These are phyloP conservation scores for Hestina assimilis DNA, from an alignment of 1,140 invertebrate genomes.

Conservation along the genomic window DNA sequence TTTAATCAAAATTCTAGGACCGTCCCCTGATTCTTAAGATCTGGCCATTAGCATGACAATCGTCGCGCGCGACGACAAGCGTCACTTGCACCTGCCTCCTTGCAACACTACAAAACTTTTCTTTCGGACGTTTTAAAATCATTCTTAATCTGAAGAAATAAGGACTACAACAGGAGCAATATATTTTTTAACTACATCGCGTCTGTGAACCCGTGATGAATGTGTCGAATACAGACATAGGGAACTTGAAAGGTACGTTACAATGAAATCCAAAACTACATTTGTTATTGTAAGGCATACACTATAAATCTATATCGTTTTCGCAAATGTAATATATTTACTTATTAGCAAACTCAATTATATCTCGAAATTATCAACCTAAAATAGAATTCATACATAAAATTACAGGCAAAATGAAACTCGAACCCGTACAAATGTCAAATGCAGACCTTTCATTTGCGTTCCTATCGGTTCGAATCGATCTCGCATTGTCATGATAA, in stretches of 20 bases:
- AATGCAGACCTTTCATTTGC: background rate
- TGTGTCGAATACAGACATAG: background rate
- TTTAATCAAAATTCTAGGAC: conserved; percentile 14
- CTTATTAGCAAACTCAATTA: too few species aligned
- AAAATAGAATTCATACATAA: background rate
- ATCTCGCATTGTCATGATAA: conserved; percentile 4
- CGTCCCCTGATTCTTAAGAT: conserved; percentile 9
- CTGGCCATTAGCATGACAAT: conserved; percentile 20
- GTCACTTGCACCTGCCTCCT: conserved; percentile 11
- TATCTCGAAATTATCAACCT: too few species aligned
- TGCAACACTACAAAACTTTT: background rate
- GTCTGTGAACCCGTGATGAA: background rate
- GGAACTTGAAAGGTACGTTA: background rate
- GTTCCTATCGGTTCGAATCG: background rate
- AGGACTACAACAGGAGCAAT: background rate
- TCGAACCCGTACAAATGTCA: background rate
- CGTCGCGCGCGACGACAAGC: conserved; percentile 13
- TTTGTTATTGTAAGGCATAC: too few species aligned
- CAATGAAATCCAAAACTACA: background rate
- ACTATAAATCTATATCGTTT: too few species aligned
- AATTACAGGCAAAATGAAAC: background rate
- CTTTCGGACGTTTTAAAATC: background rate
- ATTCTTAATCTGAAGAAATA: background rate
- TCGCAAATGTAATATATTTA: too few species aligned
- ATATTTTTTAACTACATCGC: background rate